Evolutionary conservation across 1,140 invertebrate genomes (phyloP).

Genomic region (Pararge aegeria): DNA sequence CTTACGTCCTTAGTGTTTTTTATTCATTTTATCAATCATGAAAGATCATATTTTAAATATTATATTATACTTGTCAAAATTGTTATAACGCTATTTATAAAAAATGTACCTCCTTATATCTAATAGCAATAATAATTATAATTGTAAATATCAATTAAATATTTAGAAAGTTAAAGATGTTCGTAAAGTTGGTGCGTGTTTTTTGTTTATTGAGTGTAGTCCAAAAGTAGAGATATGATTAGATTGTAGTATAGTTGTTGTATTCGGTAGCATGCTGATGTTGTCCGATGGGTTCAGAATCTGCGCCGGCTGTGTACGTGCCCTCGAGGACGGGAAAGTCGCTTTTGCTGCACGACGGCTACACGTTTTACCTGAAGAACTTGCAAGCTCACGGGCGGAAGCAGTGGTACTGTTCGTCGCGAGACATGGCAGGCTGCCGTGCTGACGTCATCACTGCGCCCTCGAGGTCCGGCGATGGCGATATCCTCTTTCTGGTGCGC

Average conservation of each 20-base stretch:
- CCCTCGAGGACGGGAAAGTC: slow-evolving; percentile 73
- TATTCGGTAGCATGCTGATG: slow-evolving; percentile 41
- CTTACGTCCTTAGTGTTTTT: too few species aligned
- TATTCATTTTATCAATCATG: too few species aligned
- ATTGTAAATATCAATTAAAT: slow-evolving; percentile 3
- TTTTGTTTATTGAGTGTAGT: neutral
- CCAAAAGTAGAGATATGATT: too few species aligned
- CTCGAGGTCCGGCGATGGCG: slow-evolving; percentile 43
- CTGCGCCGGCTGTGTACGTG: slow-evolving; percentile 71
- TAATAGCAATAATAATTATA: neutral
- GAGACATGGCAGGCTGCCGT: slow-evolving; percentile 69
- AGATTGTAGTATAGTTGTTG: slow-evolving; percentile 30
- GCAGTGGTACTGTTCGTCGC: slow-evolving; percentile 74
- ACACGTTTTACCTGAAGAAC: slow-evolving; percentile 75
- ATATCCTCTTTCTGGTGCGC: slow-evolving; percentile 64
- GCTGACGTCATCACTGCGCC: slow-evolving; percentile 73
- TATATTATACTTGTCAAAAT: neutral
- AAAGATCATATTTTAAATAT: neutral
- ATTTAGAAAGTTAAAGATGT: slow-evolving; percentile 10
- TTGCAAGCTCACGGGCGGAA: slow-evolving; percentile 67
- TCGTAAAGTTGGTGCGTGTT: neutral
- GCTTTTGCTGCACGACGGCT: slow-evolving; percentile 67
- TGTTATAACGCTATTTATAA: too few species aligned
- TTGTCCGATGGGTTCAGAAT: slow-evolving; percentile 55
- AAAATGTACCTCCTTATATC: neutral